Conservation (phyloP, 2,797 vertebrate genomes). For the Acrossocheilus wenchowensis region DNA sequence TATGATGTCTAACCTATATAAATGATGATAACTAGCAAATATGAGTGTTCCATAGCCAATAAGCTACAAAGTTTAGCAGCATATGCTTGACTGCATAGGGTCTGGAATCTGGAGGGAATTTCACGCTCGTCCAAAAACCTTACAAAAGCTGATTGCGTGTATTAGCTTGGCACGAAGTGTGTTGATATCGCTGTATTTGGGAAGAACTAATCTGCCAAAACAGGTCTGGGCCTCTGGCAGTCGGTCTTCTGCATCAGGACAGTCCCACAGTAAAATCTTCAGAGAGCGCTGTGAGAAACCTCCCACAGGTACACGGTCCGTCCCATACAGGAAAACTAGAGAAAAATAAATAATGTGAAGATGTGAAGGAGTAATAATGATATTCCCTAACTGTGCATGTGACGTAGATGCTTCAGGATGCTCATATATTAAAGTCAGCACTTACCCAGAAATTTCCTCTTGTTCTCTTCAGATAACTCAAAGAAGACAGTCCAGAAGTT, state of each 20-base stretch:
- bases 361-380: background rate
- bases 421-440: background rate
- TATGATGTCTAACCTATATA: background rate
- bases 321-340: conserved; percentile 75
- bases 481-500: conserved; percentile 79
- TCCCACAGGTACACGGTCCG: conserved; percentile 58
- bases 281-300: conserved; percentile 43
- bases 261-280: background rate
- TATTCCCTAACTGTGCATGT: background rate
- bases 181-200: conserved; percentile 71
- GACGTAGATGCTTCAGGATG: too few species aligned
- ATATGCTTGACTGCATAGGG: background rate
- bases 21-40: background rate
- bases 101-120: background rate
- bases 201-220: conserved; percentile 55
- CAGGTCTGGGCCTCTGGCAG: conserved; percentile 63
- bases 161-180: conserved; percentile 67
- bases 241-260: conserved; percentile 58
- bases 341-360: background rate
- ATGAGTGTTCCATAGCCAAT: background rate
- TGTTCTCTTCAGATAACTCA: conserved; percentile 70
- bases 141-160: conserved; percentile 61
- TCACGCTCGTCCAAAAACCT: conserved; percentile 62
- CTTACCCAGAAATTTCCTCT: conserved; percentile 78
- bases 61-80: background rate